phyloP scores from a whole-genome alignment of 30 jellyfish, hydroid and myxozoan species.

The Aurelia sp. region DNA sequence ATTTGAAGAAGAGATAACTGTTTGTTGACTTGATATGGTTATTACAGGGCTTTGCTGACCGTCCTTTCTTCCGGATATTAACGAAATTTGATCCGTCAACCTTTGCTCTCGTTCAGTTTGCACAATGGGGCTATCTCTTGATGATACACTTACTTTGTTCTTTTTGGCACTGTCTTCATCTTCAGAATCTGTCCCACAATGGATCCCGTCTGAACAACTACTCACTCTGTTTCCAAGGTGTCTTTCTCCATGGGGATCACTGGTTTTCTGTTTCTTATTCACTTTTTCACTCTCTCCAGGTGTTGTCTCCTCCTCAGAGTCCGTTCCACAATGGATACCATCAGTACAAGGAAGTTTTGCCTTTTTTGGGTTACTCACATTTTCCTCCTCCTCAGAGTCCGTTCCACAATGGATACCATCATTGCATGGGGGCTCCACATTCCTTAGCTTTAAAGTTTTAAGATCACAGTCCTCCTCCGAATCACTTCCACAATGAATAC shows the following conservation, averaged over 20 bases:
- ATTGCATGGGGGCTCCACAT: conserved; percentile 2
- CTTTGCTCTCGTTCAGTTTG: background rate
- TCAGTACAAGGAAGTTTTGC: conserved; percentile 37
- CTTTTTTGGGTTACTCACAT: background rate
- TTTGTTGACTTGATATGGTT: background rate
- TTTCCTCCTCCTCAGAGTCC: conserved; percentile 28
- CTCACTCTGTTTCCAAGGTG: background rate
- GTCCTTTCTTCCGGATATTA: background rate
- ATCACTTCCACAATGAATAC: background rate
- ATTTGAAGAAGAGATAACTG: background rate
- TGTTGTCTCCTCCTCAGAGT: conserved; percentile 57
- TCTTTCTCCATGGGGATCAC: too few relatives aligned
- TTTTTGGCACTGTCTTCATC: conserved; percentile 27
- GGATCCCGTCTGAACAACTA: conserved; percentile 34
- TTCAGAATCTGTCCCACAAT: conserved; percentile 70
- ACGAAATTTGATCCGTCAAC: background rate
- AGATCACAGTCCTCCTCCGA: conserved; percentile 1
- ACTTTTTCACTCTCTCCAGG: too few relatives aligned
- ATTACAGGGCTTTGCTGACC: background rate
- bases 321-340: conserved; percentile 87
- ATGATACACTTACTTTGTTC: background rate
- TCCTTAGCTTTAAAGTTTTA: background rate
- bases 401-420: conserved; percentile 51
- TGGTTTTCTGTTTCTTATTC: too few relatives aligned
- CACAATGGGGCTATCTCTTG: background rate